Percentiles rank a stretch among this genome's conserved stretches.
Conservation (phyloP, 2,113 vertebrate species). For the Columba janthina region DNA sequence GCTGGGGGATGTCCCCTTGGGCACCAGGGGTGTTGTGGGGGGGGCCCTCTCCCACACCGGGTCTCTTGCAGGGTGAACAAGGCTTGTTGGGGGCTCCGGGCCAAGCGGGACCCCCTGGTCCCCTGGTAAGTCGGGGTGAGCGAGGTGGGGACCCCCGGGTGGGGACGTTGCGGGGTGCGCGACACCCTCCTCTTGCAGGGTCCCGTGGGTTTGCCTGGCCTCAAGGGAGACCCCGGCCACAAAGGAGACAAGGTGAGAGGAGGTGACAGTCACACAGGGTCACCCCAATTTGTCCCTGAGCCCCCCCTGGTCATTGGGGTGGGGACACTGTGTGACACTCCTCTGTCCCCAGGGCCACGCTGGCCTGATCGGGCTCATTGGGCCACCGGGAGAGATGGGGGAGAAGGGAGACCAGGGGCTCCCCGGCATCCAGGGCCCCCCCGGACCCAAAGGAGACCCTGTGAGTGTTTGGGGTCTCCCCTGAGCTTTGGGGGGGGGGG, state of each 20-base stretch:
- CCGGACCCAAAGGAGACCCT: constrained; percentile 84
- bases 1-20: no score
- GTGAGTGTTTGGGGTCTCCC: constrained; percentile 69
- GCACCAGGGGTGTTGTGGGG: accelerated
- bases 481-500: no score
- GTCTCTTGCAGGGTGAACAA: constrained; percentile 84
- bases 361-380: constrained; percentile 88
- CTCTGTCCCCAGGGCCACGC: constrained; percentile 82
- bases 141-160: background rate
- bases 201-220: constrained; percentile 85
- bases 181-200: constrained; percentile 72
- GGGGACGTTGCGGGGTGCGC: accelerated
- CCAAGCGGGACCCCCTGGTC: constrained; percentile 86
- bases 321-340: background rate
- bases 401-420: constrained; percentile 92
- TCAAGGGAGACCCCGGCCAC: constrained; percentile 86
- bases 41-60: background rate
- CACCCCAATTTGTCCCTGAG: no score
- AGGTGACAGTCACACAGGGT: accelerated
- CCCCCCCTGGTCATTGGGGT: no score
- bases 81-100: constrained; percentile 88
- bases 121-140: constrained; percentile 77
- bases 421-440: constrained; percentile 83
- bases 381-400: constrained; percentile 88
- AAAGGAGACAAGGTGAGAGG: constrained; percentile 89